Percentiles rank a stretch among this genome's conserved stretches.
Evolutionary conservation across 1,140 invertebrate genomes (phyloP).

Genomic region (Idris sp.): DNA sequence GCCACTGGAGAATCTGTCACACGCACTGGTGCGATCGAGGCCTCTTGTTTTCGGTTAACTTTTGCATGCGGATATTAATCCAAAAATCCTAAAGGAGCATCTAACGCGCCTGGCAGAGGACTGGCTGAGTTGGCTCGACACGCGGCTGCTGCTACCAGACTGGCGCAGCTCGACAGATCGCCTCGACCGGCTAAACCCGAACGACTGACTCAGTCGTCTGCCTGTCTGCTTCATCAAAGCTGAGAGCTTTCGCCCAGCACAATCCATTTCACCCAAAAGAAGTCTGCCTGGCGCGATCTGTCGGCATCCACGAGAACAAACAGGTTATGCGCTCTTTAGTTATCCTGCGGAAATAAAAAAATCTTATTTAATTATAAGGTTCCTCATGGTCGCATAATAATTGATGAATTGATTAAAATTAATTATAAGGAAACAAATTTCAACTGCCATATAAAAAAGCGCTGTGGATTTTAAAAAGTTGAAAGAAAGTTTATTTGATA

Average conservation of each 20-base stretch:
- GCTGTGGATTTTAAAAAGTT: too few species aligned
- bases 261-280: slow-evolving; percentile 16
- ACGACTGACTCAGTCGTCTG: slow-evolving; percentile 12
- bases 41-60: background rate
- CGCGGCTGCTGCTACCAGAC: slow-evolving; percentile 15
- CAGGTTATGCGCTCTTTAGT: too few species aligned
- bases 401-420: too few species aligned
- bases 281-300: slow-evolving; percentile 23
- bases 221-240: too few species aligned
- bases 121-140: slow-evolving; percentile 7
- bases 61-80: slow-evolving; percentile 27
- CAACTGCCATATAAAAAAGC: too few species aligned
- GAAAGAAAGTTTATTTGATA: too few species aligned
- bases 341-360: too few species aligned
- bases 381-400: too few species aligned
- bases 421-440: too few species aligned
- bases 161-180: slow-evolving; percentile 27
- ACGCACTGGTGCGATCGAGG: slow-evolving; percentile 1
- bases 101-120: slow-evolving; percentile 10
- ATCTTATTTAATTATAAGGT: too few species aligned
- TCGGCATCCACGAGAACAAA: too few species aligned
- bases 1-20: slow-evolving; percentile 15
- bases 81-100: too few species aligned
- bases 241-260: slow-evolving; percentile 13
- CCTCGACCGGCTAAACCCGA: slow-evolving; percentile 26